Evolutionary conservation across 2,113 vertebrate species (phyloP), one percentile per base, ranked within the genome.

Genomic region (Bostrychus sinensis): DNA sequence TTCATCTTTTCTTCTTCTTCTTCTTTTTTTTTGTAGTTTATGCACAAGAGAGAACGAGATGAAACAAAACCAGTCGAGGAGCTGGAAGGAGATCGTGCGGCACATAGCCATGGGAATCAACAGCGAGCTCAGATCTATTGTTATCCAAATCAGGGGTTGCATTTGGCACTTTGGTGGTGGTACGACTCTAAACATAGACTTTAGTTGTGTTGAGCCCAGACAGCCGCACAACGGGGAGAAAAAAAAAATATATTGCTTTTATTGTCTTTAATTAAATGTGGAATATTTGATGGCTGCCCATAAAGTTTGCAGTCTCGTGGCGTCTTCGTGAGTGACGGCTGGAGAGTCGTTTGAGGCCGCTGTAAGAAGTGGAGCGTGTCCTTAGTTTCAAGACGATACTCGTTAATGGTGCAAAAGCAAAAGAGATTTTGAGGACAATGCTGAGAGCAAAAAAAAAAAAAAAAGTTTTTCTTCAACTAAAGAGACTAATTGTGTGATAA

Each of bases 1-100:
- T 54, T 5, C 34, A 37, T 80, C 62, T 73, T n/a, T n/a, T n/a
- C n/a, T n/a, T n/a, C n/a, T n/a, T n/a, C n/a, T n/a, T n/a, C n/a
- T n/a, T n/a, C n/a, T n/a, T n/a, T n/a, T n/a, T 46, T 78, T 67
- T 72, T 62, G 42, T 70, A 66, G 56, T 70, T 77, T 75, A 59
- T 71, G 12, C 78, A 63, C 80, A 26, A 54, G 81, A 80, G 74
- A 59, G 39, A 50, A 5, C 7, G 38, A 68, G 72, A 86, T 81
- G 73, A 88, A 80, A 82, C 43, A 60, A 25, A 77, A 34, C 37
- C 48, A 30, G 38, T 26, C 26, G 66, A 55, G 60, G 28, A 75
- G 76, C 62, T 14, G 73, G 70, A 57, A 58, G 70, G 60, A 72
- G 72, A 78, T 55, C 19, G 30, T 60, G 69, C 65, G 55, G 32